Evolutionary conservation across 2,797 vertebrate species (phyloP).

Genomic region (Pseudopleuronectes americanus): DNA sequence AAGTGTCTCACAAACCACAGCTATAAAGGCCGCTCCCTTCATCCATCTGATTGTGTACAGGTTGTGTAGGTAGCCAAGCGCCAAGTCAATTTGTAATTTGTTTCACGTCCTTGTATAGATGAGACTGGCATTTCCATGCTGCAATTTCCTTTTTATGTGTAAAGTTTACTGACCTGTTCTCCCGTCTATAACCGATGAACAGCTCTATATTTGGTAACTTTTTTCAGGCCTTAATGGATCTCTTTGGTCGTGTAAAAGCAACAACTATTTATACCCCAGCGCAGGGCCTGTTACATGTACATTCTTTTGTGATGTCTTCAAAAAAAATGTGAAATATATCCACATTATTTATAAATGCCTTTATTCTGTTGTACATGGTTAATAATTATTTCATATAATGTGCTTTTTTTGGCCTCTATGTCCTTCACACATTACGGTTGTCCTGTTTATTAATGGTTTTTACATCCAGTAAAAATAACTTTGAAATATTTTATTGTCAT

Average conservation of each 20-base stretch:
- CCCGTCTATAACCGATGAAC: conserved; percentile 39
- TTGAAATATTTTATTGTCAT: conserved; percentile 72
- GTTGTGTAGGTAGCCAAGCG: conserved; percentile 25
- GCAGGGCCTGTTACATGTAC: conserved; percentile 69
- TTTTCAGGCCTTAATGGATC: conserved; percentile 68
- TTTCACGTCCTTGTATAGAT: conserved; percentile 31
- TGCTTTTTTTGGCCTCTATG: conserved; percentile 29
- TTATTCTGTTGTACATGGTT: conserved; percentile 79
- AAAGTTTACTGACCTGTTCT: conserved; percentile 48
- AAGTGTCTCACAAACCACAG: not conserved
- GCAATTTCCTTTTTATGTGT: conserved; percentile 32
- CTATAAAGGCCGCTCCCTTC: not conserved
- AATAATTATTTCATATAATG: conserved; percentile 74
- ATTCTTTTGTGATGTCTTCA: conserved; percentile 74
- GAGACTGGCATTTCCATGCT: conserved; percentile 22
- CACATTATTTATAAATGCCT: conserved; percentile 83
- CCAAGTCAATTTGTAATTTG: conserved; percentile 43
- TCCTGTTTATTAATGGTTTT: not conserved
- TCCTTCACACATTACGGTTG: not conserved
- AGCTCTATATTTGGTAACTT: conserved; percentile 35
- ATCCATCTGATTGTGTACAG: conserved; percentile 13
- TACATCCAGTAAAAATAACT: conserved; percentile 24
- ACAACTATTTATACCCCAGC: conserved; percentile 73
- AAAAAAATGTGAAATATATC: conserved; percentile 79
- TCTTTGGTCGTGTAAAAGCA: conserved; percentile 73